Evolutionary conservation across 2,888 invertebrate genomes (phyloP), one percentile per base, ranked within the genome.

Genomic region (Nycteola revayana): DNA sequence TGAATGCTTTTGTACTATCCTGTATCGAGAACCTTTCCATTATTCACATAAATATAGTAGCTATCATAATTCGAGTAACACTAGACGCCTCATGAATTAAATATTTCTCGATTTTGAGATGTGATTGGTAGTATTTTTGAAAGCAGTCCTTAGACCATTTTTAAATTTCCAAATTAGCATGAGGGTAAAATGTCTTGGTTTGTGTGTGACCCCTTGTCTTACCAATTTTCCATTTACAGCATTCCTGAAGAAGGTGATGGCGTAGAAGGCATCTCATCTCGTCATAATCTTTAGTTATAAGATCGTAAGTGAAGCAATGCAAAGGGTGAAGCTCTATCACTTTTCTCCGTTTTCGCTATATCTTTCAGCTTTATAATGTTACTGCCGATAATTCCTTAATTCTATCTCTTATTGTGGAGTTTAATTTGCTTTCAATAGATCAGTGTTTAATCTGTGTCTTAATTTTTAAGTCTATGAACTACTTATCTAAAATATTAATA

Each of bases 201-300:
- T 65, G 69, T 68, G 81, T 77, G 85, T 81, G 71, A 55, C 53
- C 76, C 80, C 66, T 58, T 66, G 59, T 77, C 60, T 84, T 66
- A 86, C 72, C 58, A 44, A 41, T 77, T 82, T 60, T 86, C 66
- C 79, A 63, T 86, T 92, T 92, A 66, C 92, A 94, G 94, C 93
- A 88, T 94, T 93, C 92, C 92, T 94, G 90, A 93, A 93, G 92
- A 93, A 93, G 90, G 90, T 93, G 89, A 92, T 93, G 92, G 91
- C 90, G 89, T 93, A 86, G 80, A 82, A 72, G 79, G 74, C 67
- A 55, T 55, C 73, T 60, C 74, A 62, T 68, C 67, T 71, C 83
- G 68, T 81, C 82, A 75, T 76, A 78, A 14, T 83, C 83, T 83
- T 87, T 89, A 89, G 89, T 81, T 80, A 73, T 89, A 90, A 90